Evolutionary conservation across 37 sponge, comb jelly and placozoan species (phyloP).

Genomic region (Dysidea cf. avara): DNA sequence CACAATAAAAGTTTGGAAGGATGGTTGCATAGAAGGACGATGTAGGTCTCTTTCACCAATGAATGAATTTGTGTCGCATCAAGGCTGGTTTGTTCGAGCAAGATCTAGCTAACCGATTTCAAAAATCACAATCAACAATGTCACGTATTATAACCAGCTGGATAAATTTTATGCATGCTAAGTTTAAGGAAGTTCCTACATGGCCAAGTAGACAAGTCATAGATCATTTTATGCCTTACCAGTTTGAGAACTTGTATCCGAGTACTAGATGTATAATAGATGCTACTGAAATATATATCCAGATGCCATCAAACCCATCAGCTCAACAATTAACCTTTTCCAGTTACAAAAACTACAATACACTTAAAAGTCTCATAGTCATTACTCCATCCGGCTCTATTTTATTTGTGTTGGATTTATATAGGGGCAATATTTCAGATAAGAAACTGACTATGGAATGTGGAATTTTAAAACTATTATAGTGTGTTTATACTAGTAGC

Average conservation of each 20-base stretch:
- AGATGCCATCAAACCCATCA: too few species aligned
- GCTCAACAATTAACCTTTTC: too few species aligned
- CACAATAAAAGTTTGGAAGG: too few species aligned
- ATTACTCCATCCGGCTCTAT: too few species aligned
- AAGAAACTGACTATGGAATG: conserved; percentile 26
- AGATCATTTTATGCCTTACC: background rate
- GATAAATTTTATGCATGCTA: conserved; percentile 7
- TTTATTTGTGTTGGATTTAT: too few species aligned
- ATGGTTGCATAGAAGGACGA: too few species aligned
- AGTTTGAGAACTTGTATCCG: conserved; percentile 13
- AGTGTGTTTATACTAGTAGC: too few species aligned
- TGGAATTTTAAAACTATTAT: conserved; percentile 50
- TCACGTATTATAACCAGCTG: background rate
- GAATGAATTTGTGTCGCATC: background rate
- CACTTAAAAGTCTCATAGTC: background rate
- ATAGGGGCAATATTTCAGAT: too few species aligned
- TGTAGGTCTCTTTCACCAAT: background rate
- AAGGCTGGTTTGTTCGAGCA: background rate
- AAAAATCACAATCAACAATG: background rate
- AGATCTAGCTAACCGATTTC: conserved; percentile 4
- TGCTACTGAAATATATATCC: too few species aligned
- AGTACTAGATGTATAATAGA: too few species aligned
- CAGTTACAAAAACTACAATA: too few species aligned
- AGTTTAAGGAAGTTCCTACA: too few species aligned
- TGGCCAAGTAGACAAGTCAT: background rate